phyloP scores from a whole-genome alignment of 1,140 invertebrate genomes.

The Cydia fagiglandana region DNA sequence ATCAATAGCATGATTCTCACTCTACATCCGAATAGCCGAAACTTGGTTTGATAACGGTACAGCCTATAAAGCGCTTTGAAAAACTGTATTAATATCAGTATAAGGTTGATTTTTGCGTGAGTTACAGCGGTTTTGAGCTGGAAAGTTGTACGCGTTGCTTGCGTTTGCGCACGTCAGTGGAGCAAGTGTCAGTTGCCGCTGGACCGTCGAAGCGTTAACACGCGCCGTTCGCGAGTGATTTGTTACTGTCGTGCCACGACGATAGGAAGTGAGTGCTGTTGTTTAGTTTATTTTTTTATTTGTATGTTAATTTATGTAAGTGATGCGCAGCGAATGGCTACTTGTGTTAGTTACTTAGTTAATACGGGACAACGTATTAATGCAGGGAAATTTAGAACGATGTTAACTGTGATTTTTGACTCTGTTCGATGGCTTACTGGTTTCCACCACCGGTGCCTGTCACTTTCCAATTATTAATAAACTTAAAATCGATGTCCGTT shows the following conservation, averaged over 20 bases:
- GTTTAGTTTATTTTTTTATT: slow-evolving; percentile 17
- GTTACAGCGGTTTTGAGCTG: not conserved
- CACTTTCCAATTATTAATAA: slow-evolving; percentile 4
- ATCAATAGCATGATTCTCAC: slow-evolving; percentile 28
- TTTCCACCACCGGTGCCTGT: not conserved
- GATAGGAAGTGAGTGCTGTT: slow-evolving; percentile 18
- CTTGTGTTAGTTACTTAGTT: slow-evolving; percentile 16
- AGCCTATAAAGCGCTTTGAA: not conserved
- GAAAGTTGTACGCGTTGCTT: slow-evolving; percentile 5
- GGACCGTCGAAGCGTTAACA: not conserved
- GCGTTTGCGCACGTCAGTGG: slow-evolving; percentile 4
- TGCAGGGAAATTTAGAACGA: not conserved
- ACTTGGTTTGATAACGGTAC: slow-evolving; percentile 26
- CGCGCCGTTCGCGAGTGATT: slow-evolving; percentile 11
- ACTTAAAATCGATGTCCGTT: not conserved
- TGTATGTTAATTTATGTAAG: slow-evolving; percentile 17
- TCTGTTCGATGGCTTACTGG: slow-evolving; percentile 2
- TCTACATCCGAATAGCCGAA: slow-evolving; percentile 21
- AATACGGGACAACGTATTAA: not conserved
- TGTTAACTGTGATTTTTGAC: slow-evolving; percentile 16
- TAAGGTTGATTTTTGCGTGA: not conserved
- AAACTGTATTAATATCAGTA: not conserved
- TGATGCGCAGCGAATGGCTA: slow-evolving; percentile 9
- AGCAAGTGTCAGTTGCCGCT: slow-evolving; percentile 14
- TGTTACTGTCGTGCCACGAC: slow-evolving; percentile 9